phyloP scores from a whole-genome alignment of 2,113 vertebrate species.

The Cyprinodon tularosa region DNA sequence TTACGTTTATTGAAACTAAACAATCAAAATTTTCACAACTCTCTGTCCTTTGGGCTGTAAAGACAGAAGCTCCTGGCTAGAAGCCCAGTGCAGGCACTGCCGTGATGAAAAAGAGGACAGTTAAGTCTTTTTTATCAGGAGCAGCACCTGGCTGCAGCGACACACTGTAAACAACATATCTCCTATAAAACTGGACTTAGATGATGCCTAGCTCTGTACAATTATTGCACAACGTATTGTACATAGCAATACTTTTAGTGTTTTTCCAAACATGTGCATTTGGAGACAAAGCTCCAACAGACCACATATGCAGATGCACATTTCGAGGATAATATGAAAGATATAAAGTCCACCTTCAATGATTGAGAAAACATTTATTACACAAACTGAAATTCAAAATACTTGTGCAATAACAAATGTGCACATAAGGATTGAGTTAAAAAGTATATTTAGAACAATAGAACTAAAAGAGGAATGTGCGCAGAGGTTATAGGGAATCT shows the following conservation, averaged over 20 bases:
- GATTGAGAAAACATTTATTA: too few species aligned
- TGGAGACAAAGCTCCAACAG: background rate
- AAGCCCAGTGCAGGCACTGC: background rate
- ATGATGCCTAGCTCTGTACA: background rate
- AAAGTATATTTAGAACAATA: background rate
- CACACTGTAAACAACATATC: slow-evolving; percentile 8
- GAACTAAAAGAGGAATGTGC: background rate
- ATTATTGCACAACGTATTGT: background rate
- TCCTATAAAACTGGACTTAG: background rate
- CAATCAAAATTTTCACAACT: background rate
- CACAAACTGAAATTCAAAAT: background rate
- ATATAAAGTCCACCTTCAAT: background rate
- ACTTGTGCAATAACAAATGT: background rate
- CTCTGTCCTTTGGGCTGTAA: background rate
- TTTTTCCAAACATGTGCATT: background rate
- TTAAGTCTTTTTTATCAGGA: slow-evolving; percentile 7
- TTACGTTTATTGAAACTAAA: slow-evolving; percentile 26
- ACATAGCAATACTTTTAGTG: background rate
- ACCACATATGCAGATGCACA: background rate
- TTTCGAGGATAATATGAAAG: background rate
- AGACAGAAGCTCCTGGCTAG: slow-evolving; percentile 5
- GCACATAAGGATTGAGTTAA: background rate
- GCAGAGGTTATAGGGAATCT: background rate
- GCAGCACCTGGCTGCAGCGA: slow-evolving; percentile 1
- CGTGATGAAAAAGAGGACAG: background rate